These are phyloP conservation scores for Eulemur rubriventer DNA, from an alignment of 2,797 vertebrate species.

Conservation along the genomic window DNA sequence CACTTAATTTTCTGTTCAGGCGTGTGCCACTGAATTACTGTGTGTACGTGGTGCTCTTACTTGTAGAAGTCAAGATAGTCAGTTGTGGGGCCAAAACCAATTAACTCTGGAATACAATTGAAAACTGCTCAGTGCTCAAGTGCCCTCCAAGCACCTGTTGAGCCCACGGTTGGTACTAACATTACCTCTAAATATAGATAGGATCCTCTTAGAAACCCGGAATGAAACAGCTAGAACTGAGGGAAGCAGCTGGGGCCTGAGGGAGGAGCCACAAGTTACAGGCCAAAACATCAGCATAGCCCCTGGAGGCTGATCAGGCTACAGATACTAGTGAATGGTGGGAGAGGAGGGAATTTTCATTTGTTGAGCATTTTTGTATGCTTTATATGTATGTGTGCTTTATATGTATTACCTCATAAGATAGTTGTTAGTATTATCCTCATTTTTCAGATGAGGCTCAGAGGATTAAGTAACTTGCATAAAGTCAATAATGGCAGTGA, in stretches of 20 bases:
- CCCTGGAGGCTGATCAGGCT: background rate
- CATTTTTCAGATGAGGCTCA: slow-evolving; percentile 46
- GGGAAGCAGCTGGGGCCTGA: slow-evolving; percentile 57
- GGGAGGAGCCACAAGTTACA: slow-evolving; percentile 28
- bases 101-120: slow-evolving; percentile 48
- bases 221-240: slow-evolving; percentile 33
- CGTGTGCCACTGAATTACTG: background rate
- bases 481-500: background rate
- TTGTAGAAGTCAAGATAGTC: slow-evolving; percentile 36
- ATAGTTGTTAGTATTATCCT: background rate
- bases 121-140: slow-evolving; percentile 59
- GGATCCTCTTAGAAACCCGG: slow-evolving; percentile 47
- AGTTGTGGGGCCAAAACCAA: slow-evolving; percentile 32
- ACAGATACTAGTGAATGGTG: background rate
- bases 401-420: background rate
- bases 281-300: slow-evolving; percentile 36
- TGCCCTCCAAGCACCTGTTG: slow-evolving; percentile 60
- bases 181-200: slow-evolving; percentile 69
- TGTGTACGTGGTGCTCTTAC: background rate
- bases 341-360: slow-evolving; percentile 8
- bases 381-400: background rate
- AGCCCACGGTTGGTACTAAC: slow-evolving; percentile 41
- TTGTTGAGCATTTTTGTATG: slow-evolving; percentile 38
- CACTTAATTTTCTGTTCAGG: slow-evolving; percentile 6
- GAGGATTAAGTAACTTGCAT: slow-evolving; percentile 4